phyloP scores from a whole-genome alignment of 1,140 invertebrate species.

The Araneus ventricosus region DNA sequence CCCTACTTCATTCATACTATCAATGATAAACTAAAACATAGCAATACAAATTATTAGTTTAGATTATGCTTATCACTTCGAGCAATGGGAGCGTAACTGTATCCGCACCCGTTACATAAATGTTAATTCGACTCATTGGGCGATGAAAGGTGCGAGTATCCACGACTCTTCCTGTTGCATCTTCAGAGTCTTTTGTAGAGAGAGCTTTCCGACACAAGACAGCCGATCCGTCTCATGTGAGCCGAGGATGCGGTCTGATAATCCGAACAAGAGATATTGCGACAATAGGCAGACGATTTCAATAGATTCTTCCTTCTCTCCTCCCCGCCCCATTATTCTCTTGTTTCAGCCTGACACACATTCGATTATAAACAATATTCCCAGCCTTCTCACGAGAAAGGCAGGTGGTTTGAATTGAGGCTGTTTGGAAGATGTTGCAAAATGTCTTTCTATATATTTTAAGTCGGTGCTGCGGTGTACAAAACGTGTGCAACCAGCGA shows the following conservation, averaged over 20 bases:
- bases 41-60: too few species aligned
- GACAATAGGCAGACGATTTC: slow-evolving; percentile 60
- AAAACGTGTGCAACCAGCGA: too few species aligned
- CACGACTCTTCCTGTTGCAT: not conserved
- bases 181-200: not conserved
- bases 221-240: not conserved
- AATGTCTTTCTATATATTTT: too few species aligned
- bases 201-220: not conserved
- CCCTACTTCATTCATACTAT: too few species aligned
- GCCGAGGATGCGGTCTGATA: slow-evolving; percentile 44
- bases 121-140: too few species aligned
- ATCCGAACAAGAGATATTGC: not conserved
- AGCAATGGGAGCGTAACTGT: too few species aligned
- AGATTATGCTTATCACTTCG: too few species aligned
- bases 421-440: not conserved
- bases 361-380: slow-evolving; percentile 8
- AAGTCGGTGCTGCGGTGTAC: too few species aligned
- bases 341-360: slow-evolving; percentile 41
- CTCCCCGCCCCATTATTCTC: not conserved
- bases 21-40: too few species aligned
- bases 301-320: slow-evolving; percentile 34
- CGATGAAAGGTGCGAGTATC: not conserved
- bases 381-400: slow-evolving; percentile 36
- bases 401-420: not conserved
- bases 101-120: too few species aligned